Conservation (phyloP, 2,113 vertebrate genomes). For the Alethe castanea region DNA sequence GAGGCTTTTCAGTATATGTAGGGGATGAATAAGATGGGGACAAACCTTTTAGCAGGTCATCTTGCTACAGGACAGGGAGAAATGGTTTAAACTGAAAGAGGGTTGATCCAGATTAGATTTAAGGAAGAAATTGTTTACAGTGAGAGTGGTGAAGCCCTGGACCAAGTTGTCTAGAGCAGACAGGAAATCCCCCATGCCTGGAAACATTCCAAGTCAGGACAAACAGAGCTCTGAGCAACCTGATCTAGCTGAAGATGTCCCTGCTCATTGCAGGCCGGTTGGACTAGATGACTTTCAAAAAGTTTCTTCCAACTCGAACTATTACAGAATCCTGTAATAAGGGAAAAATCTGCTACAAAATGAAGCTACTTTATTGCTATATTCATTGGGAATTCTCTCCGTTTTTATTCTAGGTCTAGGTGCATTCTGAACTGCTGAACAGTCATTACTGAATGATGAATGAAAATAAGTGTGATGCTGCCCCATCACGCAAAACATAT, state of each 20-base stretch:
- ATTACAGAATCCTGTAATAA: not conserved
- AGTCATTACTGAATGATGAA: not conserved
- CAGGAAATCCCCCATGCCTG: not conserved
- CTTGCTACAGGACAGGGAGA: not conserved
- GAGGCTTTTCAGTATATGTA: not conserved
- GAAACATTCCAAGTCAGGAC: not conserved
- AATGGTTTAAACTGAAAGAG: not conserved
- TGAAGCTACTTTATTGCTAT: not conserved
- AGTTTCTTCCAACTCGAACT: not conserved
- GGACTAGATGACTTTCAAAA: not conserved
- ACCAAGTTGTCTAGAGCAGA: not conserved
- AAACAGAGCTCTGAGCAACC: not conserved
- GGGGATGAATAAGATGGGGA: not conserved
- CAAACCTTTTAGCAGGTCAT: not conserved
- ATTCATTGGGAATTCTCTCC: not conserved
- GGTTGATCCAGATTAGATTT: not conserved
- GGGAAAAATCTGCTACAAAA: not conserved
- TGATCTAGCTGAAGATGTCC: not conserved
- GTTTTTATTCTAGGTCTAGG: not conserved
- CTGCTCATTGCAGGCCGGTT: not conserved
- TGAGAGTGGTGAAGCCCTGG: not conserved
- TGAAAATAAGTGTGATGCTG: not conserved
- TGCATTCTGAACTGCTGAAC: not conserved
- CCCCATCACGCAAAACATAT: not conserved
- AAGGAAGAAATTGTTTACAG: not conserved